phyloP scores from a whole-genome alignment of 2,113 vertebrate species.

The Damaliscus lunatus region DNA sequence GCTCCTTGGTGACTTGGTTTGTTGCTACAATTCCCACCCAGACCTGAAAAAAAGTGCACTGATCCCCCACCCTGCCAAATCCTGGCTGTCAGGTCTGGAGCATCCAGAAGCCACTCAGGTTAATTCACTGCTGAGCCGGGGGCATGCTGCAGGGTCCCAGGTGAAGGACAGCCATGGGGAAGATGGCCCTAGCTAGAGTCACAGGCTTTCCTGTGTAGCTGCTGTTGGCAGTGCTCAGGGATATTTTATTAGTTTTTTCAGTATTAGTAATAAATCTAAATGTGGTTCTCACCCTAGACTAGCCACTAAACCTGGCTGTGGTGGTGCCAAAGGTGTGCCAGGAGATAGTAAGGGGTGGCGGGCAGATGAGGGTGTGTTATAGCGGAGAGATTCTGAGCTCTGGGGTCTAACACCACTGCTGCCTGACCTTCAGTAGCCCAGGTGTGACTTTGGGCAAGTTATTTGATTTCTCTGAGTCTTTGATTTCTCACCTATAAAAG shows the following conservation, averaged over 20 bases:
- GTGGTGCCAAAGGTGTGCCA: neutral
- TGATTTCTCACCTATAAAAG: neutral
- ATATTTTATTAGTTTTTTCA: neutral
- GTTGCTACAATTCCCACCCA: neutral
- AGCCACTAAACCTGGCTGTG: neutral
- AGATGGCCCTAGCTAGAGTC: neutral
- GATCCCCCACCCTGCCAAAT: neutral
- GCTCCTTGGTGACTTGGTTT: neutral
- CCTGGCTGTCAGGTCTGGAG: neutral
- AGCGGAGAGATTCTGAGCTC: neutral
- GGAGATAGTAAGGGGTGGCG: neutral
- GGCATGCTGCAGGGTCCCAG: neutral
- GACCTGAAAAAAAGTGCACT: neutral
- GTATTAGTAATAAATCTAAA: neutral
- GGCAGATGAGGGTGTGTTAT: neutral
- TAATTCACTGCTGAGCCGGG: neutral
- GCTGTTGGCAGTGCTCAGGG: neutral
- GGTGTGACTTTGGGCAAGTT: neutral
- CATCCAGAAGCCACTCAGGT: neutral
- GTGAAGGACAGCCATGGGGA: neutral
- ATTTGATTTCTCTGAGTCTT: neutral
- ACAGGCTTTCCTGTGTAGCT: neutral
- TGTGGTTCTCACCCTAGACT: neutral
- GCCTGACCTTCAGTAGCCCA: neutral
- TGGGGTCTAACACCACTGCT: neutral